Evolutionary conservation across 2,888 invertebrate genomes (phyloP).

Genomic region (Cenopis cana): DNA sequence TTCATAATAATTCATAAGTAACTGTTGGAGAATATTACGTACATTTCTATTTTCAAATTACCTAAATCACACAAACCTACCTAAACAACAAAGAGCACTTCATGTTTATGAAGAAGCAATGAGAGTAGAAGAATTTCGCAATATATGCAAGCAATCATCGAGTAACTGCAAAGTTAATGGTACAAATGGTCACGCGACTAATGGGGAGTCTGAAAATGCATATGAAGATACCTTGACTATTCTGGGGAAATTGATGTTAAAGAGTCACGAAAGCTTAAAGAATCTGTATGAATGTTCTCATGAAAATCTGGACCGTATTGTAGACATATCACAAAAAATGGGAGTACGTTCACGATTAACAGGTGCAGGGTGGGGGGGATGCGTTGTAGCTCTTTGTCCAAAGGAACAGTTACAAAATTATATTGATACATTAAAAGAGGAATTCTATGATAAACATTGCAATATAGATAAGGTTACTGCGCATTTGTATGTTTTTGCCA

Average conservation of each 20-base stretch:
- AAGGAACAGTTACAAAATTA: constrained; percentile 88
- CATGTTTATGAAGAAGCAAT: constrained; percentile 97
- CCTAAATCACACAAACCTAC: too few relatives aligned
- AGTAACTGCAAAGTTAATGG: constrained; percentile 61
- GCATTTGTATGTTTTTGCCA: constrained; percentile 89
- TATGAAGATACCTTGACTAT: constrained; percentile 74
- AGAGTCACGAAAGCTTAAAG: constrained; percentile 94
- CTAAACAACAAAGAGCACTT: constrained; percentile 93
- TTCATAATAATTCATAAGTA: too few relatives aligned
- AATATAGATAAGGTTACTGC: constrained; percentile 81
- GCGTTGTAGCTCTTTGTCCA: constrained; percentile 93
- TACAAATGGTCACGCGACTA: constrained; percentile 53
- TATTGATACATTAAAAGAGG: constrained; percentile 87
- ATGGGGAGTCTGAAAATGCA: constrained; percentile 49
- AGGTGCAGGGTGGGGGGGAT: constrained; percentile 99
- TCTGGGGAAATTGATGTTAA: constrained; percentile 93
- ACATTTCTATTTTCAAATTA: too few relatives aligned
- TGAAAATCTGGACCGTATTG: constrained; percentile 92
- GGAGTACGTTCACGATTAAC: constrained; percentile 95
- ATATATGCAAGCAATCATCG: constrained; percentile 80
- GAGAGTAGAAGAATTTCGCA: constrained; percentile 92
- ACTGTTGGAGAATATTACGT: too few relatives aligned
- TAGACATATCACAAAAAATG: constrained; percentile 88
- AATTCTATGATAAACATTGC: constrained; percentile 87
- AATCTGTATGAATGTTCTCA: constrained; percentile 97